Evolutionary conservation across 2,113 vertebrate genomes (phyloP).

Genomic region (Oncorhynchus gorbuscha): DNA sequence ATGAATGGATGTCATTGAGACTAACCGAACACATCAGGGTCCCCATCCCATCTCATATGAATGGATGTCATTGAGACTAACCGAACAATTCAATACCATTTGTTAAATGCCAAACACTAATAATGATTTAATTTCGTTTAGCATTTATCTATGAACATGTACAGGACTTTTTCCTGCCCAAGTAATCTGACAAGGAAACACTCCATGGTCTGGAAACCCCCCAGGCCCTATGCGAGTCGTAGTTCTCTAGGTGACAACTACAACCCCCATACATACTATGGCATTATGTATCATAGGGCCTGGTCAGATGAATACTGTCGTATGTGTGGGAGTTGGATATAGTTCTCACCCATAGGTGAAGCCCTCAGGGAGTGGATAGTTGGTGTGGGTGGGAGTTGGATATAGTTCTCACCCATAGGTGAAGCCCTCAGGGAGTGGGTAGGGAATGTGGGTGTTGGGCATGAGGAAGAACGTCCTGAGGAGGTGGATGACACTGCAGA

Average conservation of each 20-base stretch:
- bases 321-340: constrained; percentile 33
- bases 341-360: too few species aligned
- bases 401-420: constrained; percentile 74
- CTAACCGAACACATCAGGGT: too few species aligned
- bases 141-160: not conserved
- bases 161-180: not conserved
- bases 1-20: too few species aligned
- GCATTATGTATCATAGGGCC: not conserved
- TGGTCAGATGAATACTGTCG: not conserved
- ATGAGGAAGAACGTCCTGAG: constrained; percentile 82
- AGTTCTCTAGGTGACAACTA: not conserved
- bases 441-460: constrained; percentile 80
- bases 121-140: not conserved
- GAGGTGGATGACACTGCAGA: constrained; percentile 78
- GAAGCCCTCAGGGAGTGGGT: constrained; percentile 76
- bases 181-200: too few species aligned
- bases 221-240: too few species aligned
- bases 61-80: too few species aligned
- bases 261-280: not conserved
- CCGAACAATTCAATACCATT: not conserved
- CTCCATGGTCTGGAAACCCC: too few species aligned
- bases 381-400: too few species aligned
- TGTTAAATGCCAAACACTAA: not conserved
- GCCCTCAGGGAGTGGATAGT: too few species aligned
- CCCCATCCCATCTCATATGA: too few species aligned